Conservation (phyloP, 2,113 vertebrate species). For the Nothobranchius furzeri region DNA sequence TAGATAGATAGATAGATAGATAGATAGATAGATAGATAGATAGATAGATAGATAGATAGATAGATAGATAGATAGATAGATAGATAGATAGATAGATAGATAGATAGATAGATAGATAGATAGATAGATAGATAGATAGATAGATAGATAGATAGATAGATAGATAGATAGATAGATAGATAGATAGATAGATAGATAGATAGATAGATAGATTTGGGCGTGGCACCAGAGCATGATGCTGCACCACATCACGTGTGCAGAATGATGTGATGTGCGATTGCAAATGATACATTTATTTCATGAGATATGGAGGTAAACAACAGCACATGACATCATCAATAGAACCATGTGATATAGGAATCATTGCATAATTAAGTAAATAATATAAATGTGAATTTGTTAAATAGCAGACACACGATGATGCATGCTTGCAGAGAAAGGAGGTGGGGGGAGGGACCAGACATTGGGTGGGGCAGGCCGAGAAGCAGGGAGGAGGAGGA, state of each 20-base stretch:
- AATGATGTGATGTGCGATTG: neutral
- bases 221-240: slow-evolving; percentile 58
- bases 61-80: too few relatives aligned
- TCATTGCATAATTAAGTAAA: neutral
- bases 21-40: too few relatives aligned
- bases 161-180: neutral
- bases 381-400: neutral
- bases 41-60: too few relatives aligned
- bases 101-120: too few relatives aligned
- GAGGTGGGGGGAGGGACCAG: slow-evolving; percentile 28
- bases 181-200: neutral
- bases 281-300: neutral
- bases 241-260: slow-evolving; percentile 14
- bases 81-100: too few relatives aligned
- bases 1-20: neutral
- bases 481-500: slow-evolving; percentile 17
- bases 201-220: slow-evolving; percentile 51
- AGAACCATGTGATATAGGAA: neutral
- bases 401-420: neutral
- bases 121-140: too few relatives aligned
- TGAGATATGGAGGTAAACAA: neutral
- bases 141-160: neutral
- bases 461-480: slow-evolving; percentile 56
- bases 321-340: neutral
- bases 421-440: neutral